A percentile compares a stretch with the other conserved stretches of the same genome.
These are phyloP conservation scores for Forbesichthys papilliferus DNA, from an alignment of 2,113 vertebrate species.

Conservation along the genomic window DNA sequence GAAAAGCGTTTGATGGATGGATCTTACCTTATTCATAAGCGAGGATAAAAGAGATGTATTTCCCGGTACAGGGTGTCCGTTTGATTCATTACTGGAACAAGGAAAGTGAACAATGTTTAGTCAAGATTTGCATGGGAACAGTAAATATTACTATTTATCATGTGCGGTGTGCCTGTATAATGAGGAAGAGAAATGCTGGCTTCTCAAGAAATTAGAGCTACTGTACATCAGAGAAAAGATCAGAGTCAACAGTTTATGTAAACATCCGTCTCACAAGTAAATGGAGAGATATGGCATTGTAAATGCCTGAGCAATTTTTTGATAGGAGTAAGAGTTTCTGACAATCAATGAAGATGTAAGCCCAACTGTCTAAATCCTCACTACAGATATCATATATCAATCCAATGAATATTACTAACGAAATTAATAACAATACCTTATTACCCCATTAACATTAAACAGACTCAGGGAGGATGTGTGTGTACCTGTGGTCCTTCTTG, in stretches of 20 bases:
- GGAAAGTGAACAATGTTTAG: constrained; percentile 93
- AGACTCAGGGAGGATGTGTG: neutral
- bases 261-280: constrained; percentile 48
- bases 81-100: constrained; percentile 99
- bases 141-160: constrained; percentile 84
- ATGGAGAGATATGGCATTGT: constrained; percentile 59
- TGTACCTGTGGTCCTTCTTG: too few species aligned
- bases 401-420: constrained; percentile 20
- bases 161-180: constrained; percentile 69
- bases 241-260: constrained; percentile 63
- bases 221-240: constrained; percentile 41
- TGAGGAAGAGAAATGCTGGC: constrained; percentile 73
- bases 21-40: constrained; percentile 99
- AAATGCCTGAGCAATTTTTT: constrained; percentile 38
- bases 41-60: constrained; percentile 99
- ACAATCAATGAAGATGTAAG: constrained; percentile 39
- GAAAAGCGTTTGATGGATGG: constrained; percentile 94
- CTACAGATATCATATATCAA: constrained; percentile 23
- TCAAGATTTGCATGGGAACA: constrained; percentile 84
- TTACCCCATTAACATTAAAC: constrained; percentile 1
- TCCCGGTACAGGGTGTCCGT: constrained; percentile 92
- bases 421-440: constrained; percentile 11
- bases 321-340: constrained; percentile 27
- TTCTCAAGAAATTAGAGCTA: constrained; percentile 65
- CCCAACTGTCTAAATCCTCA: constrained; percentile 7